These are phyloP conservation scores for Ernsta delagoae DNA, from an alignment of 2,888 invertebrate genomes.

Conservation along the genomic window DNA sequence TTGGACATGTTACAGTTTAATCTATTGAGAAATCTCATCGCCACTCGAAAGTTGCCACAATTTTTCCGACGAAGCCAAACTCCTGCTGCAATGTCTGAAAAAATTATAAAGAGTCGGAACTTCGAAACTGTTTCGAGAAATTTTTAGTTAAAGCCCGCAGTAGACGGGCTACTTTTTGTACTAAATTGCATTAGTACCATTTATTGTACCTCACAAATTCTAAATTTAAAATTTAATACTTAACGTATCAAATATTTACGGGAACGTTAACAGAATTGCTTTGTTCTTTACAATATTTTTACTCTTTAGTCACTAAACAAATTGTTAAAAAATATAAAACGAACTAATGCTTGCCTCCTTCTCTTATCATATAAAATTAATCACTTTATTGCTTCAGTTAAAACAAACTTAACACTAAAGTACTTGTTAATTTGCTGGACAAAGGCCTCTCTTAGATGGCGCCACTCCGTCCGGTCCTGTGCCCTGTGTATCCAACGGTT, in stretches of 20 bases:
- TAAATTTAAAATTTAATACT: too few relatives aligned
- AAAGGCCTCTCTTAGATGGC: too few relatives aligned
- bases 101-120: slow-evolving; percentile 69
- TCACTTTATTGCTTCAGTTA: too few relatives aligned
- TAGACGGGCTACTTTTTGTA: slow-evolving; percentile 26
- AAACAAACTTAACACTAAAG: too few relatives aligned
- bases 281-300: background rate
- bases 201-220: background rate
- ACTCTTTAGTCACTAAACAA: too few relatives aligned
- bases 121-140: slow-evolving; percentile 73
- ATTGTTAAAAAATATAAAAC: too few relatives aligned
- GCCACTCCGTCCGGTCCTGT: too few relatives aligned
- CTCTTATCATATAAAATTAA: too few relatives aligned
- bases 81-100: slow-evolving; percentile 52
- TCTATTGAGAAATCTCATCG: slow-evolving; percentile 36
- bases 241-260: too few relatives aligned
- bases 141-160: slow-evolving; percentile 60
- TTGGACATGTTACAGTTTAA: slow-evolving; percentile 23
- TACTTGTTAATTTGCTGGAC: too few relatives aligned
- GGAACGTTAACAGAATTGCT: background rate
- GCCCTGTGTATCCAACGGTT: too few relatives aligned
- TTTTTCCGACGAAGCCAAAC: slow-evolving; percentile 46
- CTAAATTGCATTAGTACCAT: background rate
- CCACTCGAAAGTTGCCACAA: slow-evolving; percentile 34
- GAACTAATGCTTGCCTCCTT: too few relatives aligned